Evolutionary conservation across 2,888 invertebrate species (phyloP), one percentile per base, ranked within the genome.

Genomic region (Ochropleura leucogaster): DNA sequence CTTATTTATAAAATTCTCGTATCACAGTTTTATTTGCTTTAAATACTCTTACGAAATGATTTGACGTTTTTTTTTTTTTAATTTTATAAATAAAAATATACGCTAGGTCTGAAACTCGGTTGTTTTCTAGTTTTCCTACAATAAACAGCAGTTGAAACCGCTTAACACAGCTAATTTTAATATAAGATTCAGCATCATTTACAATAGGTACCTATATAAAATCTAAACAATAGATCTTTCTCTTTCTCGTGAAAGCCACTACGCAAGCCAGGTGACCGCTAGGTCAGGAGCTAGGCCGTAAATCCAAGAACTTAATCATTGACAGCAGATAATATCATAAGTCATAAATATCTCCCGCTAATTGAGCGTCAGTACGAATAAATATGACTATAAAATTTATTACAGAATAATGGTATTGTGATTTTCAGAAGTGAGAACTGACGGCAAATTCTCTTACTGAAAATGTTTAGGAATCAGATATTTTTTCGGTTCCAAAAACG

Each of bases 261-360:
- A 30, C 30, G 49, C 44, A 47, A 62, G 72, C 60, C 69, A 60
- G 53, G 47, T 86, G 67, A 79, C 74, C 47, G 64, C 20, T 66
- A 74, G 85, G 87, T 82, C 77, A 84, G 64, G 66, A 79, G 77
- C 69, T 72, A 72, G 40, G 62, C 64, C 59, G 65, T 80, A 77
- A 79, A 79, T 75, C 57, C 53, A 12, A 65, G 55, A 74, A 76
- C 67, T 68, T 77, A 72, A 85, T 85, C 74, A 77, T 73, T 51
- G 72, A 70, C 51, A 74, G 20, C 30, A 10, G 66, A 83, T 83
- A 74, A 77, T 78, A 82, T 73, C 67, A 12, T 40, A 47, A 40
- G 55, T 66, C 55, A 76, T 84, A 82, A 85, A 83, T 82, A 67
- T 20, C 30, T 55, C 49, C 40, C 59, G 69, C 79, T 88, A 87